Evolutionary conservation across 2,113 vertebrate genomes (phyloP).

Genomic region (Fulica atra): DNA sequence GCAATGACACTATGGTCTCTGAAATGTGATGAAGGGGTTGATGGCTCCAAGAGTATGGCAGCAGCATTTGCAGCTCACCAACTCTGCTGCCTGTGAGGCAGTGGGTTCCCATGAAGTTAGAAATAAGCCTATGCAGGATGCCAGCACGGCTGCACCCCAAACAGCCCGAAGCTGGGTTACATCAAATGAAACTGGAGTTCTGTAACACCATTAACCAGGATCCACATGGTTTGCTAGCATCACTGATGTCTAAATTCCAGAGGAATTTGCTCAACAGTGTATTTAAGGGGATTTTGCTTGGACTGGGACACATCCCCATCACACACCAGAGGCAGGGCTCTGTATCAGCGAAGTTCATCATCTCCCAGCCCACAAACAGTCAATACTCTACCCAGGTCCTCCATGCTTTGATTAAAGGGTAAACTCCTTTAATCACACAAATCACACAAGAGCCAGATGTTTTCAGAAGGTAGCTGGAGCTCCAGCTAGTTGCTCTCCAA

Average conservation of each 20-base stretch:
- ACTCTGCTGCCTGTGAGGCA: not conserved
- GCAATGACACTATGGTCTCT: not conserved
- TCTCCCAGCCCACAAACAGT: not conserved
- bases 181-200: not conserved
- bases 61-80: not conserved
- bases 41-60: not conserved
- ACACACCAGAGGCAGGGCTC: not conserved
- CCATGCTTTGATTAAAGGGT: not conserved
- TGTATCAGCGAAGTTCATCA: not conserved
- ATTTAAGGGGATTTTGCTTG: not conserved
- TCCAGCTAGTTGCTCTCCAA: not conserved
- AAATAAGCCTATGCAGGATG: not conserved
- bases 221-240: accelerated
- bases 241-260: not conserved
- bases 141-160: not conserved
- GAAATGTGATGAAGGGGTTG: not conserved
- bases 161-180: accelerated
- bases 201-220: not conserved
- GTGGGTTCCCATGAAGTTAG: accelerated
- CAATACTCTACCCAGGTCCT: not conserved
- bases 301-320: not conserved
- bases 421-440: not conserved
- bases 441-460: not conserved
- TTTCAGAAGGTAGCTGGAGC: not conserved
- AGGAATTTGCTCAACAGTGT: not conserved